Evolutionary conservation across 2,113 vertebrate genomes (phyloP).

Genomic region (Cryptomyrus ogoouensis): DNA sequence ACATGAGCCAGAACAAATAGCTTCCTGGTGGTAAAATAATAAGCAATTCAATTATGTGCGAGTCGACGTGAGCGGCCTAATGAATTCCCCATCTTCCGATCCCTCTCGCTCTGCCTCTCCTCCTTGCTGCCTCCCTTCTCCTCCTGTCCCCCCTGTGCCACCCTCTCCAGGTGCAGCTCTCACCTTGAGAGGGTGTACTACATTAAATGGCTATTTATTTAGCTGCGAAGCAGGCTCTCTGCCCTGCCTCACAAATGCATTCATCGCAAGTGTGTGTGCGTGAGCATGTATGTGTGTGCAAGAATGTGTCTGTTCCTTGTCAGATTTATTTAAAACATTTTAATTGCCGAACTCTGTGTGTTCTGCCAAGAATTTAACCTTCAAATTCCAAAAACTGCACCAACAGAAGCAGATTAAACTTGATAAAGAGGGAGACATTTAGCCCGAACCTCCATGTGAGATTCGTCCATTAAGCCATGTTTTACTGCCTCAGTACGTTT

Average conservation of each 20-base stretch:
- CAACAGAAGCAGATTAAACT: neutral
- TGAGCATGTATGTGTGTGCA: neutral
- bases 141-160: neutral
- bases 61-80: conserved; percentile 10
- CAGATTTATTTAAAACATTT: neutral
- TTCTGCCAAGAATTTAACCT: neutral
- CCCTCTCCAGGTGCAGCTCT: neutral
- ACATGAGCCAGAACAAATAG: conserved; percentile 19
- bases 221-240: neutral
- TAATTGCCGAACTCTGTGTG: neutral
- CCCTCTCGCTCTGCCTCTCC: neutral
- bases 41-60: conserved; percentile 23
- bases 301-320: neutral
- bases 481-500: neutral
- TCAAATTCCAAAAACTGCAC: neutral
- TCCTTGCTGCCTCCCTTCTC: neutral
- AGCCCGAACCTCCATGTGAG: neutral
- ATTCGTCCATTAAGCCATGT: neutral
- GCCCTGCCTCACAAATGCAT: neutral
- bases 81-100: neutral
- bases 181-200: conserved; percentile 19
- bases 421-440: neutral
- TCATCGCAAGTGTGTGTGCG: neutral
- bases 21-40: conserved; percentile 18
- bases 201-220: conserved; percentile 19